Evolutionary conservation across 2,888 invertebrate genomes (phyloP), one percentile per base, ranked within the genome.

Genomic region (Gordius sp.): DNA sequence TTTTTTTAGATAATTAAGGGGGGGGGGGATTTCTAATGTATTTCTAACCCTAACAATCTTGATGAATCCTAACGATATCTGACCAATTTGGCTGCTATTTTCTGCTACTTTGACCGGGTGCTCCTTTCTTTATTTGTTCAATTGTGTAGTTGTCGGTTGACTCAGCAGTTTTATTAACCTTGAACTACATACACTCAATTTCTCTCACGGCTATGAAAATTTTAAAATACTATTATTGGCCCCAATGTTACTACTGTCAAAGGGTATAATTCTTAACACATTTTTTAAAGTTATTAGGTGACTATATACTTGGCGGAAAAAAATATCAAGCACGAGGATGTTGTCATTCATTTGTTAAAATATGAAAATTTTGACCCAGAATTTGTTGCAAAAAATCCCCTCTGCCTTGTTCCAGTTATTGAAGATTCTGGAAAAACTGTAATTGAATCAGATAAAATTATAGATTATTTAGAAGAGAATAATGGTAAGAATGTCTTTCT

Each of bases 311-410:
- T 47, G 20, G 4, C 8, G 4, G 47, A 47, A 20, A 47, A 47
- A 47, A 20, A 20, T 47, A 47, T 47, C 20, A 13, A 13, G 4
- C 20, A n/a, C 20, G 4, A 47, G 4, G 47, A 47, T 4, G 4
- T n/a, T 47, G 23, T 47, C 4, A 23, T 47, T 47, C 8, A 20
- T n/a, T 23, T 47, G 8, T 47, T 47, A n/a, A 47, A 47, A 47
- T 47, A 47, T 47, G 47, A 47, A 23, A 47, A 47, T 47, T 47
- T n/a, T 47, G 47, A 47, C 8, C 47, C 47, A 18, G 47, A 47
- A 47, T 47, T n/a, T 47, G 23, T 47, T 4, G 20, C 8, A 47
- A 47, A 47, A 47, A 47, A 47, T 47, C 47, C 47, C 4, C 16
- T 20, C 4, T 47, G 47, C 23, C 47, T 47, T n/a, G 47, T 47